Percentiles rank a stretch among this genome's conserved stretches.
These are phyloP conservation scores for Neoaliturus tenellus DNA, from an alignment of 2,888 invertebrate species.

Conservation along the genomic window DNA sequence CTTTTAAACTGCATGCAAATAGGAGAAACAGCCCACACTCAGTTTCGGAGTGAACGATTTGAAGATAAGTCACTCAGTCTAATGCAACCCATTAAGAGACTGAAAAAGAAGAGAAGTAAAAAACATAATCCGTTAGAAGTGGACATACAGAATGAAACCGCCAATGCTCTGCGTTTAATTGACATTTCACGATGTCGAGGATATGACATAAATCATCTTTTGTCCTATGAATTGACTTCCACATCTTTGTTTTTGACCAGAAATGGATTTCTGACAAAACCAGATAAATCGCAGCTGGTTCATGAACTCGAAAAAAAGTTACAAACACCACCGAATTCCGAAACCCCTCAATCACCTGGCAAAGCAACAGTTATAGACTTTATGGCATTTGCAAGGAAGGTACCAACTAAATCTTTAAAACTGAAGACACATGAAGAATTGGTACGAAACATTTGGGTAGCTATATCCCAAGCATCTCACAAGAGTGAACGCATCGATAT, in stretches of 20 bases:
- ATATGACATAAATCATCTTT: conserved; percentile 7
- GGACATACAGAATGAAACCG: neutral
- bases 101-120: neutral
- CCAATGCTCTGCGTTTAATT: neutral
- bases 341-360: neutral
- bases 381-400: neutral
- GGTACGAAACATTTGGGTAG: neutral
- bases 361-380: neutral
- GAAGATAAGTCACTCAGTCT: conserved; percentile 15
- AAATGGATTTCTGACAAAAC: no score
- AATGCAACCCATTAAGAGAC: no score
- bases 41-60: conserved; percentile 1
- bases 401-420: conserved; percentile 7
- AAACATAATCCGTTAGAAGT: neutral
- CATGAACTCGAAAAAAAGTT: neutral
- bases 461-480: neutral
- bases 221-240: neutral
- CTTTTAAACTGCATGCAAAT: neutral
- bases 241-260: no score
- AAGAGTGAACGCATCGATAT: no score
- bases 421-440: conserved; percentile 10
- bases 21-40: neutral
- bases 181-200: conserved; percentile 11
- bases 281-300: no score
- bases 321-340: conserved; percentile 4